Base-by-base conservation (phyloP, 2,797 vertebrate genomes). In the Lates japonicus region DNA sequence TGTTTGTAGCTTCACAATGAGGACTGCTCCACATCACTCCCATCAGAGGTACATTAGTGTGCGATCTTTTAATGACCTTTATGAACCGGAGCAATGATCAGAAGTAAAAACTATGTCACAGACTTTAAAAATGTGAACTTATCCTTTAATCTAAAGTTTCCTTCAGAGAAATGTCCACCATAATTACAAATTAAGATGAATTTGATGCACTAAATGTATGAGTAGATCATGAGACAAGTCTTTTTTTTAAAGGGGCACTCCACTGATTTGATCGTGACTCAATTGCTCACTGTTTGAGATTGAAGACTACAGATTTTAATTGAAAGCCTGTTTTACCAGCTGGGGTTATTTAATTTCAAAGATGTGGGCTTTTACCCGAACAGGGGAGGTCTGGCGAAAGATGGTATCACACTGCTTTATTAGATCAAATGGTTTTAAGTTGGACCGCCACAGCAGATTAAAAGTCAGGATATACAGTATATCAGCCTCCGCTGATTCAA, bases 341-440 rank as follows among this genome's bases (percentile, higher is more conserved):
- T 41, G 52, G 10, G 11, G 14, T 19, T 13, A 5, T 37, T 16
- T 48, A 77, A 60, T 69, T 64, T 68, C 33, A 67, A 70, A 60
- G 61, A 74, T 6, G 31, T 8, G n/a, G 59, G 22, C 33, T 11
- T 79, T 82, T 67, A 54, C 22, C n/a, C 37, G 29, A 55, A 33
- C 10, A 31, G 68, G 29, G 66, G 61, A 7, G 1, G 25, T 39
- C n/a, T 16, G 39, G 22, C 17, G 9, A 29, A 20, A 76, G 74
- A 82, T 76, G 65, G 19, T 70, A 63, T 86, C 64, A 0, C 4
- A 33, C 29, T 58, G 60, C 70, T 83, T 80, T 71, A 44, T 73
- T 76, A 70, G 57, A 80, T 77, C 51, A 41, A 57, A 72, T 63
- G 66, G 66, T 76, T 80, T 74, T 61, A 46, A 68, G 68, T 41